phyloP scores from a whole-genome alignment of 2,113 vertebrate genomes.

The Pycnonotus jocosus region DNA sequence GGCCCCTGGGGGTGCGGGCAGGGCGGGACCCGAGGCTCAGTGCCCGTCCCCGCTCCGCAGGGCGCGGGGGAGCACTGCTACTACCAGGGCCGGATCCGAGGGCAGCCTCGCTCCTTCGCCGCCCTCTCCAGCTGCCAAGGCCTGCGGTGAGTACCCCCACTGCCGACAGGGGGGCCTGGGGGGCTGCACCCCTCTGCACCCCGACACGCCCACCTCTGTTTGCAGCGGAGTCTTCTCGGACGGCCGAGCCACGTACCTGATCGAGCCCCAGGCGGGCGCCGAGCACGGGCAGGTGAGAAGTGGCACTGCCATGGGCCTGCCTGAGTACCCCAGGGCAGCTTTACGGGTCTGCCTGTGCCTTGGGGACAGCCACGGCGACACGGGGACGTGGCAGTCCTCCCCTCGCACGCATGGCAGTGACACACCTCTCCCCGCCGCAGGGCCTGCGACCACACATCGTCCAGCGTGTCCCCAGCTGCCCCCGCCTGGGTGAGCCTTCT shows the following conservation, averaged over 20 bases:
- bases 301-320: rapidly evolving
- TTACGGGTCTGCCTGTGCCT: not conserved
- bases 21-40: not conserved
- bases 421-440: not conserved
- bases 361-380: not conserved
- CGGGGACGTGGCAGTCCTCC: rapidly evolving
- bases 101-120: slow-evolving; percentile 76
- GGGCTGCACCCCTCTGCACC: not conserved
- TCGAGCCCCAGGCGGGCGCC: slow-evolving; percentile 74
- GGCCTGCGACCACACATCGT: slow-evolving; percentile 66
- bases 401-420: rapidly evolving
- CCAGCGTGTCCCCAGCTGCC: slow-evolving; percentile 63
- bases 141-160: slow-evolving; percentile 77
- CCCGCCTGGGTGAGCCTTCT: slow-evolving; percentile 59
- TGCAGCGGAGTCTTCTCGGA: slow-evolving; percentile 90
- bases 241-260: slow-evolving; percentile 79
- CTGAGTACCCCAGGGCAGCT: not conserved
- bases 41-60: slow-evolving; percentile 48
- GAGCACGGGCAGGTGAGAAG: slow-evolving; percentile 42
- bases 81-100: slow-evolving; percentile 88
- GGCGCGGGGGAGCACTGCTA: slow-evolving; percentile 90
- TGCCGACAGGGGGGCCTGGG: rapidly evolving
- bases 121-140: slow-evolving; percentile 91
- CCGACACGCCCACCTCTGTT: not conserved
- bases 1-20: not conserved